Evolutionary conservation across 64 coral and sea anemone genomes (phyloP), one percentile per base, ranked within the genome.

Genomic region (Catalaphyllia jardinei): DNA sequence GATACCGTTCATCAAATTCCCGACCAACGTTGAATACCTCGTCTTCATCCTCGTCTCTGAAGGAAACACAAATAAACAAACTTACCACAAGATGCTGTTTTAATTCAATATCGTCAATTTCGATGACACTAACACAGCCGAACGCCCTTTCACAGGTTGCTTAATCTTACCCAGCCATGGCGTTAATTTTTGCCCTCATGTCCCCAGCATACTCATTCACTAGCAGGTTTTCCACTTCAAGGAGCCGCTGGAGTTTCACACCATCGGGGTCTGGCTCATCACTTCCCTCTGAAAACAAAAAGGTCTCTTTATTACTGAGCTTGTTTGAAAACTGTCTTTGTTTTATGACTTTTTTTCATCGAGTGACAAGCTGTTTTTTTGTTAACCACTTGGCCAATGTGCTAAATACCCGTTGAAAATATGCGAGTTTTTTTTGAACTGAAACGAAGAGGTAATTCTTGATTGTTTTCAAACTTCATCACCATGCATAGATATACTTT

Each of bases 1-100:
- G 93, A n/a, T 95, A 95, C 28, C 25, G 51, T 38, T 95, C 93
- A 38, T 95, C 93, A 81, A 95, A 95, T 54, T 95, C 77, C 31
- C 50, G 75, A 24, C 93, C 93, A 72, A 74, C 88, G 15, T 52
- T 54, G 25, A 92, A 35, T 10, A 92, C n/a, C 51, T 80, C 50
- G 6, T 73, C 72, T 42, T 67, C 59, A 27, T 7, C 18, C 22
- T 79, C 46, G 60, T 73, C 71, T 63, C 91, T 87, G 50, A 59
- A 77, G 63, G 8, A 75, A 75, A 82, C 67, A 55, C 25, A 76
- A 18, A 20, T 38, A 10, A 22, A 8, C 27, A 14, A 33, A 10
- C 71, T 60, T 1, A 4, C 0, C n/a, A 57, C 52, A 25, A 69
- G 62, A 25, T 24, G 4, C 7, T 69, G 29, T 69, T 69, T 69